Evolutionary conservation across 2,797 vertebrate species (phyloP).

Genomic region (Hirundo rustica): DNA sequence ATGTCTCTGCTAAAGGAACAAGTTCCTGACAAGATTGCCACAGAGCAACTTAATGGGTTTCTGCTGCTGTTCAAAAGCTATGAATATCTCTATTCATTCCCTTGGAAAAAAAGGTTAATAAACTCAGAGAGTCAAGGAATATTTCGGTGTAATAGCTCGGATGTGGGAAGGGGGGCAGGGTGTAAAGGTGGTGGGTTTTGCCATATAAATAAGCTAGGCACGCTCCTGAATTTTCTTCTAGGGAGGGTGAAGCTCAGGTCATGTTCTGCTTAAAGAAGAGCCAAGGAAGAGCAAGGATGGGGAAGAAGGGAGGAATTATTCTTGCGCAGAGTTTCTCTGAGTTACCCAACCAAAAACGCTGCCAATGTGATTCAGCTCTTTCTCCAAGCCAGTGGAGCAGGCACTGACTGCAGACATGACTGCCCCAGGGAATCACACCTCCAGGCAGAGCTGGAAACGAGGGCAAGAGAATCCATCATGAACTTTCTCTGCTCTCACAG

Average conservation of each 20-base stretch:
- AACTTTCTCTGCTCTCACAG: conserved; percentile 23
- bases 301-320: background rate
- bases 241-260: background rate
- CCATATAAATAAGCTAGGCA: background rate
- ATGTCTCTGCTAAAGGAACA: background rate
- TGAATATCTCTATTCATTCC: conserved; percentile 31
- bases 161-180: background rate
- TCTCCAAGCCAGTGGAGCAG: conserved; percentile 38
- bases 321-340: background rate
- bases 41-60: conserved; percentile 41
- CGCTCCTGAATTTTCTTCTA: background rate
- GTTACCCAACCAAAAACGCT: conserved; percentile 24
- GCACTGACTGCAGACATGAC: conserved; percentile 11
- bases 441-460: conserved; percentile 37
- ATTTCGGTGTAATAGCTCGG: background rate
- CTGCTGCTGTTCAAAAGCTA: conserved; percentile 34
- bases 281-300: background rate
- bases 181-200: background rate
- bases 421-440: conserved; percentile 26
- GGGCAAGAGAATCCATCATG: conserved; percentile 24
- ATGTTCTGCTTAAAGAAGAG: background rate
- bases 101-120: conserved; percentile 39
- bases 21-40: background rate
- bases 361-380: conserved; percentile 17
- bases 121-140: conserved; percentile 26